Evolutionary conservation across 2,797 vertebrate species (phyloP), one percentile per base, ranked within the genome.

Genomic region (Crenuchus spilurus): DNA sequence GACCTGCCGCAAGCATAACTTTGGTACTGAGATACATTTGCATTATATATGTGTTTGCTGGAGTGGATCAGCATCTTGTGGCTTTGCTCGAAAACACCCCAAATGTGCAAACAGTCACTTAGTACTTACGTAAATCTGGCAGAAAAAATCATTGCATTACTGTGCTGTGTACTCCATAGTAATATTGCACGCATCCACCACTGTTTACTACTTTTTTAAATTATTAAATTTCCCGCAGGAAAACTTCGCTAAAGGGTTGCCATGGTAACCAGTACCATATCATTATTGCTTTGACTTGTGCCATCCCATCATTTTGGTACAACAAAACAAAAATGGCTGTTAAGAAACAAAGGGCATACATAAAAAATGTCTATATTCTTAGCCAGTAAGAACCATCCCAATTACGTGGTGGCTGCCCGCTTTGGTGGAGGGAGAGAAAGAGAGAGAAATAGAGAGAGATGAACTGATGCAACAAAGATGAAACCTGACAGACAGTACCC

Each of bases 391-490:
- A 1, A 7, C 31, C 5, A 7, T 61, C 61, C 20, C 42, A 18
- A 13, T 61, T 49, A 71, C 18, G 26, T 48, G 39, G 24, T 44
- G 24, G 26, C 22, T 48, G 39, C 13, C 60, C 22, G n/a, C 37
- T 63, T 63, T 28, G 39, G 24, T 44, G 24, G 28, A 22, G 35
- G 9, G 14, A 48, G 74, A 81, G 57, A 69, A 76, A 72, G 49
- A 81, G 75, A 74, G 64, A n/a, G 64, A 80, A 44, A 62, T 62
- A 60, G 26, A 68, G 33, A 64, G 63, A 46, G 63, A 77, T 79
- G 74, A 87, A 84, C 77, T 87, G 86, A 89, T 84, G 85, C 83
- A 90, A 89, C 76, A 80, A 81, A 84, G 84, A 86, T 85, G 87
- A 81, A 87, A 88, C 72, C 82, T 84, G 86, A 91, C 85, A 86